These are phyloP conservation scores for Mayetiola destructor DNA, from an alignment of 2,888 invertebrate genomes.

Conservation along the genomic window DNA sequence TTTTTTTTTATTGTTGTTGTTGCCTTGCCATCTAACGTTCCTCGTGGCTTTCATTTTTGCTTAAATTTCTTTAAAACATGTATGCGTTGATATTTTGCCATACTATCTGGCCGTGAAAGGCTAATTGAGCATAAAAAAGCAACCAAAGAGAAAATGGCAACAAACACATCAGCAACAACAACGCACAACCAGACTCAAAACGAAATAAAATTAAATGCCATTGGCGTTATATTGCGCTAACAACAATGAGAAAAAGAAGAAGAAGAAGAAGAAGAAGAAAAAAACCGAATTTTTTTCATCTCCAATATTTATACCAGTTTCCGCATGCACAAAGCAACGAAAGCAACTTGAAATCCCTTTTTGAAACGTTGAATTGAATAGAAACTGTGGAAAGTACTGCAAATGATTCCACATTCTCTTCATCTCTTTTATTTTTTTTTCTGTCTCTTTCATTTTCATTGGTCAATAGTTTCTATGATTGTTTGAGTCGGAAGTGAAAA, in stretches of 20 bases:
- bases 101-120: conserved; percentile 3
- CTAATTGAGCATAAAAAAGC: conserved; percentile 8
- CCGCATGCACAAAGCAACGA: neutral
- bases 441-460: too few species aligned
- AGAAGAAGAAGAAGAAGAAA: neutral
- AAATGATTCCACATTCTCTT: neutral
- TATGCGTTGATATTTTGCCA: too few species aligned
- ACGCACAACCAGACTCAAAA: too few species aligned
- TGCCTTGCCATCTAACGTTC: neutral
- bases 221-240: neutral
- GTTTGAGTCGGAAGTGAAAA: too few species aligned
- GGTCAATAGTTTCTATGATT: too few species aligned
- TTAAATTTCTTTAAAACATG: neutral
- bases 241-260: neutral
- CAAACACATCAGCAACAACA: neutral
- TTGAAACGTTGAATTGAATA: neutral
- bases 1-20: too few species aligned
- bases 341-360: neutral
- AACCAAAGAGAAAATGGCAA: neutral
- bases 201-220: too few species aligned
- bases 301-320: too few species aligned
- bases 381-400: neutral
- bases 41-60: neutral
- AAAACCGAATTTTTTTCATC: neutral
- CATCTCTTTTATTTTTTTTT: conserved; percentile 3